Conservation (phyloP, 2,113 vertebrate species). For the Nesoenas mayeri region DNA sequence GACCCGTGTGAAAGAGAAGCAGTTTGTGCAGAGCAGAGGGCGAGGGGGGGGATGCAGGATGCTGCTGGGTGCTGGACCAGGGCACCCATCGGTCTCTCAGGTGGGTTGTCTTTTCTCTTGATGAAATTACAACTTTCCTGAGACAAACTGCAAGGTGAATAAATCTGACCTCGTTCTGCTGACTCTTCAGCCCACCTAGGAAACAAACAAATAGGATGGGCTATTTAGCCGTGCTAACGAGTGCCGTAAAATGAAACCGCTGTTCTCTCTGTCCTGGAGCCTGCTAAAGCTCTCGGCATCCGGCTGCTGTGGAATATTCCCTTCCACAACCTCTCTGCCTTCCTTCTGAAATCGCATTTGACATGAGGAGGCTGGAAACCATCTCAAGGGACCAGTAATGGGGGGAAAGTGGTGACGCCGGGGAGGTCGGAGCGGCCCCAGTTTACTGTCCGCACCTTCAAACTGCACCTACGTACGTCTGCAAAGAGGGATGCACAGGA, state of each 20-base stretch:
- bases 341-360: not conserved
- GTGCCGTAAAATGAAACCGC: accelerated
- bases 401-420: not conserved
- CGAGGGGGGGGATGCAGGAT: not conserved
- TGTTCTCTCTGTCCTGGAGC: not conserved
- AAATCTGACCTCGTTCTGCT: not conserved
- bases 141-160: accelerated
- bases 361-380: not conserved
- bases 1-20: accelerated
- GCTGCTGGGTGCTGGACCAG: not conserved
- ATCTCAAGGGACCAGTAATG: not conserved
- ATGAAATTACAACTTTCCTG: not conserved
- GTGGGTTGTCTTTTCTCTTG: not conserved
- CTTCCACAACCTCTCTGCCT: not conserved
- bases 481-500: not conserved
- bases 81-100: accelerated
- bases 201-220: not conserved
- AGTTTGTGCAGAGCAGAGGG: not conserved
- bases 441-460: not conserved
- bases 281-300: not conserved
- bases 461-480: not conserved
- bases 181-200: not conserved
- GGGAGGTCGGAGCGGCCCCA: accelerated
- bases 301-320: not conserved
- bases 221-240: not conserved